Base-by-base conservation (phyloP, 1,140 invertebrate genomes). In the Gryon sp. region DNA sequence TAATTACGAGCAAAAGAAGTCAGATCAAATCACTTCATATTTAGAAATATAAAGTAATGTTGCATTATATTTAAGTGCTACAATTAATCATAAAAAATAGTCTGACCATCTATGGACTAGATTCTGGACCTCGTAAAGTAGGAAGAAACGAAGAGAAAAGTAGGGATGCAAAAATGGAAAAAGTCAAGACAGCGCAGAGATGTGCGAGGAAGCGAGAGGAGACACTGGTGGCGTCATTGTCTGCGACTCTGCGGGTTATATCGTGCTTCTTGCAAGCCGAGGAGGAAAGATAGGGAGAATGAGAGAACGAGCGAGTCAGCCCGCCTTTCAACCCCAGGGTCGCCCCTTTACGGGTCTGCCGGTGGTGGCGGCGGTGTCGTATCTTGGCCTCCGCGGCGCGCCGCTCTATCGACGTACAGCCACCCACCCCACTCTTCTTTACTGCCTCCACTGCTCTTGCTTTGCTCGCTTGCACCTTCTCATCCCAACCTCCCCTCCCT, bases 381-480 rank as follows among this genome's bases (percentile, higher is more conserved):
- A 87, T 87, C 87, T 89, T 88, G 87, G 87, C 86, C 87, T 87
- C 86, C 84, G 86, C 80, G 86, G 87, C 86, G 86, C 86, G 86
- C 87, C 87, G 87, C 87, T 88, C 86, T 88, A 88, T 88, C 87
- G 86, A 88, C 86, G 86, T 88, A 87, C 84, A 82, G 81, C 84
- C 83, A 83, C 84, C 84, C 83, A 84, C 59, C 77, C 81, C 79
- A 72, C 76, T 80, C 78, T 76, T 69, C 62, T 76, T 57, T 52
- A 50, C 77, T 69, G 59, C 62, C 68, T 78, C 66, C 75, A 72
- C 74, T 73, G 74, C 62, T 65, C 66, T 68, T 65, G 43, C 76
- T 73, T n/a, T 72, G 41, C 74, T 72, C 70, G 30, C 74, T 76
- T 74, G 66, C 73, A 50, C 55, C 65, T 66, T 75, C 53, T 68